A percentile compares a stretch with the other conserved stretches of the same genome.
phyloP scores from a whole-genome alignment of 2,888 invertebrate genomes.

The Melangyna quadrimaculata region DNA sequence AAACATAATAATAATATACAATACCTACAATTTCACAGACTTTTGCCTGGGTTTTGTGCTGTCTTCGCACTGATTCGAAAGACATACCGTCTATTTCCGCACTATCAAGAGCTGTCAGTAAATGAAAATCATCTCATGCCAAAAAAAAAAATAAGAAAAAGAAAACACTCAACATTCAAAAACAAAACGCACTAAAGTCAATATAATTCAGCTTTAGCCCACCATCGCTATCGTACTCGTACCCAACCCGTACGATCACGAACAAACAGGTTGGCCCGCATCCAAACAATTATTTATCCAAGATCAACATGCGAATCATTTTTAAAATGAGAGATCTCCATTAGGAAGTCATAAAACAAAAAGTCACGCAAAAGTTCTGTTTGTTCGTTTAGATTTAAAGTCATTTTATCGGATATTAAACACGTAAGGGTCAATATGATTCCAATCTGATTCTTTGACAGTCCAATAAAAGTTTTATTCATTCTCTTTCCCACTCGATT shows the following conservation, averaged over 20 bases:
- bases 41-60: not conserved
- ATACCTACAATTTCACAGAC: slow-evolving; percentile 3
- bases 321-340: slow-evolving; percentile 43
- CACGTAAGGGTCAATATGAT: not conserved
- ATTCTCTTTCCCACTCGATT: not conserved
- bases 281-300: slow-evolving; percentile 69
- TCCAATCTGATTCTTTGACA: not conserved
- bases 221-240: too few relatives aligned
- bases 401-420: slow-evolving; percentile 24
- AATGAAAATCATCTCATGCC: slow-evolving; percentile 33
- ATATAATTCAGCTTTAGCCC: slow-evolving; percentile 16
- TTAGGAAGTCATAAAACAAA: slow-evolving; percentile 27
- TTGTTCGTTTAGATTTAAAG: slow-evolving; percentile 37
- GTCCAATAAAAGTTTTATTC: slow-evolving; percentile 7
- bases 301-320: slow-evolving; percentile 65
- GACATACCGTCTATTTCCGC: slow-evolving; percentile 39
- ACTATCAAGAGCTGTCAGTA: slow-evolving; percentile 37
- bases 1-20: slow-evolving; percentile 42
- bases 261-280: slow-evolving; percentile 41
- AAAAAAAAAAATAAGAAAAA: slow-evolving; percentile 5
- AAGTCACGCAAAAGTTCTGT: slow-evolving; percentile 3
- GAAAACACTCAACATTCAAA: not conserved
- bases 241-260: too few relatives aligned
- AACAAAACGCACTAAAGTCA: slow-evolving; percentile 2
- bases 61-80: not conserved